These are phyloP conservation scores for Ferdinandea cuprea DNA, from an alignment of 2,888 invertebrate species.

Conservation along the genomic window DNA sequence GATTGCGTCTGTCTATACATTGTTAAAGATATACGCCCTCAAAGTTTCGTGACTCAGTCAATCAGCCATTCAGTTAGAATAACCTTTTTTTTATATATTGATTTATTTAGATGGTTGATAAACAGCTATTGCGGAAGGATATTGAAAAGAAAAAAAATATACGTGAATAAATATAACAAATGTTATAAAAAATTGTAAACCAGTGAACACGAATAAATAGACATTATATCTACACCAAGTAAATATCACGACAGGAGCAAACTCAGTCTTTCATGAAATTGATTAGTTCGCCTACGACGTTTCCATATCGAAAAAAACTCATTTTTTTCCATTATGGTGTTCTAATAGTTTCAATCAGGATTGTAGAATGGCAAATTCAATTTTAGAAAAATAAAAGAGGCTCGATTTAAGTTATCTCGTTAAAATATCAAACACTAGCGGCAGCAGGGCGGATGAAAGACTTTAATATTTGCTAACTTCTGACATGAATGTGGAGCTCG, in stretches of 20 bases:
- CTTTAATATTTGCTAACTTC: too few relatives aligned
- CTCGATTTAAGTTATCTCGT: conserved; percentile 16
- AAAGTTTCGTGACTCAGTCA: too few relatives aligned
- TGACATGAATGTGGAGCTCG: too few relatives aligned
- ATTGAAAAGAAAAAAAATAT: too few relatives aligned
- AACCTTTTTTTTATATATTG: too few relatives aligned
- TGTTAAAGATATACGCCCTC: too few relatives aligned
- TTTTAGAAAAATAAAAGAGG: conserved; percentile 5
- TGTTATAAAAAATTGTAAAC: not conserved
- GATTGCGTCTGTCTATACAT: too few relatives aligned
- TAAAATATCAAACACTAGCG: conserved; percentile 2
- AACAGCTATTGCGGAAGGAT: too few relatives aligned
- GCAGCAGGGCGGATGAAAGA: not conserved
- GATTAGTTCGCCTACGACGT: not conserved
- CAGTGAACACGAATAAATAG: not conserved
- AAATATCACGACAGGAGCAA: not conserved
- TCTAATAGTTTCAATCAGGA: not conserved
- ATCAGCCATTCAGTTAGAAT: too few relatives aligned
- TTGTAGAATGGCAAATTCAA: conserved; percentile 9
- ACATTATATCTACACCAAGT: not conserved
- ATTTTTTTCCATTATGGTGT: not conserved
- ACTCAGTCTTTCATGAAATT: conserved; percentile 16
- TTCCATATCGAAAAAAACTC: not conserved
- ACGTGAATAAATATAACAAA: too few relatives aligned
- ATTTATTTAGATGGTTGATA: too few relatives aligned